Conservation (phyloP, 2,113 vertebrate genomes). For the Connochaetes taurinus region DNA sequence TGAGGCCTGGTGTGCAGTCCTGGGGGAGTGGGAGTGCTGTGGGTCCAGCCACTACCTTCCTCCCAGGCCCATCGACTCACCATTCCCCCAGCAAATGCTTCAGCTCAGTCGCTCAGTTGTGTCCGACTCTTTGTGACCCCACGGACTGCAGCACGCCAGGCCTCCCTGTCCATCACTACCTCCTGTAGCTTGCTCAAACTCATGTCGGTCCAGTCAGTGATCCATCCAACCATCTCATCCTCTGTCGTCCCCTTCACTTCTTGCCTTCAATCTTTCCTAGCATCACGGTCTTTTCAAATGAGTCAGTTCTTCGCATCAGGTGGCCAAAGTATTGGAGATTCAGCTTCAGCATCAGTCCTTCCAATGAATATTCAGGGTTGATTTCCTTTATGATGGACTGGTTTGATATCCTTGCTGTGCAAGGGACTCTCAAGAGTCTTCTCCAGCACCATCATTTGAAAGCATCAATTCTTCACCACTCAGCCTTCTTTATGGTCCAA, state of each 20-base stretch:
- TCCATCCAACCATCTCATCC: neutral
- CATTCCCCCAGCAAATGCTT: neutral
- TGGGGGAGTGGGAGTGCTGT: neutral
- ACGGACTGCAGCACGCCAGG: neutral
- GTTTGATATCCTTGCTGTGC: neutral
- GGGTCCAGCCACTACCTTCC: neutral
- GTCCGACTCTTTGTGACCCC: neutral
- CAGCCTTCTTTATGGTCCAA: neutral
- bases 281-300: neutral
- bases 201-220: neutral
- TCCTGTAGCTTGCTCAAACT: neutral
- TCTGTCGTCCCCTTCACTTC: neutral
- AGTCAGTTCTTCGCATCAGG: neutral
- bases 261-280: neutral
- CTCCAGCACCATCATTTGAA: neutral
- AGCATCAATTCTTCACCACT: neutral
- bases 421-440: neutral
- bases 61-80: neutral
- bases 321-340: neutral
- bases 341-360: neutral
- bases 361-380: neutral
- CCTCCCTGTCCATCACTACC: neutral
- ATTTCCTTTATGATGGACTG: neutral
- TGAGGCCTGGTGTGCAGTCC: no score
- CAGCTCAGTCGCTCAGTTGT: neutral